Base-by-base conservation (phyloP, 2,113 vertebrate genomes). In the Aphelocoma coerulescens region DNA sequence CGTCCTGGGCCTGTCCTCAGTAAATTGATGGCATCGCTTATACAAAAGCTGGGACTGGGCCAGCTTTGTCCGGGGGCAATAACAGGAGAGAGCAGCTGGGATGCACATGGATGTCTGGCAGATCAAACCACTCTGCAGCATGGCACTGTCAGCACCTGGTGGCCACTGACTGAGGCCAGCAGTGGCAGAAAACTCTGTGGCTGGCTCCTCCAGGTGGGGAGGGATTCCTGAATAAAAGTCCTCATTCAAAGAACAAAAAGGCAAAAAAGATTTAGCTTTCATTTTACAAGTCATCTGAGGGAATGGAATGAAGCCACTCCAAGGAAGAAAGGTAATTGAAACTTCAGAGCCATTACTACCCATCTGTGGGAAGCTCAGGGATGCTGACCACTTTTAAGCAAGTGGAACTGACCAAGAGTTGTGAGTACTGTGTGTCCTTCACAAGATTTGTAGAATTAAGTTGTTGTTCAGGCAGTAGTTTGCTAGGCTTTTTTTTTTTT, bases 161-260 rank as follows among this genome's bases (percentile, higher is more conserved):
- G 28, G 27, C 41, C 2, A 0, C 79, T n/a, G 19, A 11, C 17
- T 0, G 0, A 6, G 5, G 35, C 28, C 59, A 69, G 37, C 1
- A 3, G 18, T 51, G 24, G 54, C 63, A 78, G 39, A 43, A 16
- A 21, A 6, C 8, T 20, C 49, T 9, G 13, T 51, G 9, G 10
- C 54, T 77, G 76, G 20, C 19, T 65, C 22, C 27, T 61, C 17
- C 16, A 41, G 66, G 2, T 5, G 17, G 18, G 19, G 57, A 67
- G 13, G 20, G 24, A 82, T 67, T 82, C 11, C 39, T 35, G 9
- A 72, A 72, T 17, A 78, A 68, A 55, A 81, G 18, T 22, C 16
- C 46, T 44, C 16, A 1, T 43, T 69, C 22, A 51, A 85, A 62
- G 13, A 69, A 54, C 6, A 37, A 33, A 76, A 54, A 16, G 3